Base-by-base conservation (phyloP, 2,113 vertebrate genomes). In the Bubo bubo region DNA sequence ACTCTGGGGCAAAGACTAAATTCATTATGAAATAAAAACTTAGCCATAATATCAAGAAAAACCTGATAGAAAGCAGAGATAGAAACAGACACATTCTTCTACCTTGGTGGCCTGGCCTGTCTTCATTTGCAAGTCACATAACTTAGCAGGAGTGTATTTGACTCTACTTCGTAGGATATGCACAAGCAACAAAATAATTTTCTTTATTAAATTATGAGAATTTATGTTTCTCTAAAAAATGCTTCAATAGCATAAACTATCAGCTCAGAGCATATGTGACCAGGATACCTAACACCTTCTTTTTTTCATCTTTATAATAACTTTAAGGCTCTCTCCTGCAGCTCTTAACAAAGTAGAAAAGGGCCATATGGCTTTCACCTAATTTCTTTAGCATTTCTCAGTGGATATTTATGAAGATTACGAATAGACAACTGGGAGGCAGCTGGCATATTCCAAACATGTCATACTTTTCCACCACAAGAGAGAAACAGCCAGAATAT, bases 311-410 rank as follows among this genome's bases (percentile, higher is more conserved):
- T 92, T 93, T 59, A 39, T 39, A 86, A 70, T 80, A 94, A 63
- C n/a, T 93, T 89, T 77, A 72, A 84, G 70, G 34, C 3, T 92
- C 35, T 41, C 41, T 35, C 24, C 49, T 82, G 37, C 27, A 70
- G 71, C 14, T 72, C 66, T 83, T 90, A 80, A 70, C 27, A 66
- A 86, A 74, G n/a, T 59, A 86, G 60, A 70, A 93, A 68, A 82
- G 43, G 20, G 10, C 58, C 32, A 50, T 77, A 47, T n/a, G 27
- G 28, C 35, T 93, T 92, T 50, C 23, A 39, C 55, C 32, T 80
- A 86, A 85, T 86, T 93, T 91, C 79, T 94, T 85, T 59, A 83
- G 52, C 24, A 85, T 87, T 93, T 90, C 34, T 88, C 53, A 26
- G 55, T 86, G 35, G 53, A 77, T 64, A 18, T 55, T 75, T 64